These are phyloP conservation scores for Hemicrepidius hirtus DNA, from an alignment of 2,888 invertebrate species.

Conservation along the genomic window DNA sequence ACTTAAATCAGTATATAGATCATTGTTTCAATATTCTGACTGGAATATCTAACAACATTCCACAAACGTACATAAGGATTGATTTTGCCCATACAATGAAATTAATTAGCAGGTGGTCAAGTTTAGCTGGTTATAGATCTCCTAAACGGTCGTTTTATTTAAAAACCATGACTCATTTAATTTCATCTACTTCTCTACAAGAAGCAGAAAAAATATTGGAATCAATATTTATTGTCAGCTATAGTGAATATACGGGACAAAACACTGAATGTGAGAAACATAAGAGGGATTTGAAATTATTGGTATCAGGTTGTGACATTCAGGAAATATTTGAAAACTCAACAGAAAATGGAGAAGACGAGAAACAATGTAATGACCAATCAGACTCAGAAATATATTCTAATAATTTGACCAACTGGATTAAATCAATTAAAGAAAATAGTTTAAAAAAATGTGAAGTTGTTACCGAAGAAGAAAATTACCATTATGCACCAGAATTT, in stretches of 20 bases:
- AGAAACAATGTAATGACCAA: too few species aligned
- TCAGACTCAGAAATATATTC: too few species aligned
- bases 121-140: not conserved
- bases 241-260: too few species aligned
- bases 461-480: not conserved
- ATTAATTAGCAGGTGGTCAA: not conserved
- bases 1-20: not conserved
- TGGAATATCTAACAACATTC: not conserved
- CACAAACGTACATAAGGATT: not conserved
- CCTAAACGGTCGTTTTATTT: not conserved
- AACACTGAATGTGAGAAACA: too few species aligned
- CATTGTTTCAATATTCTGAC: not conserved
- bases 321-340: too few species aligned
- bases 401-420: not conserved
- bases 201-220: too few species aligned
- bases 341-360: too few species aligned
- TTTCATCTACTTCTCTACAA: too few species aligned
- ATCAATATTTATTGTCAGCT: too few species aligned
- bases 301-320: too few species aligned
- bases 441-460: not conserved
- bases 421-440: not conserved
- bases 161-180: too few species aligned
- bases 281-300: too few species aligned
- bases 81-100: conserved; percentile 1
- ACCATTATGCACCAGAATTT: not conserved